These are phyloP conservation scores for Serinus canaria DNA, from an alignment of 2,113 vertebrate species.

Conservation along the genomic window DNA sequence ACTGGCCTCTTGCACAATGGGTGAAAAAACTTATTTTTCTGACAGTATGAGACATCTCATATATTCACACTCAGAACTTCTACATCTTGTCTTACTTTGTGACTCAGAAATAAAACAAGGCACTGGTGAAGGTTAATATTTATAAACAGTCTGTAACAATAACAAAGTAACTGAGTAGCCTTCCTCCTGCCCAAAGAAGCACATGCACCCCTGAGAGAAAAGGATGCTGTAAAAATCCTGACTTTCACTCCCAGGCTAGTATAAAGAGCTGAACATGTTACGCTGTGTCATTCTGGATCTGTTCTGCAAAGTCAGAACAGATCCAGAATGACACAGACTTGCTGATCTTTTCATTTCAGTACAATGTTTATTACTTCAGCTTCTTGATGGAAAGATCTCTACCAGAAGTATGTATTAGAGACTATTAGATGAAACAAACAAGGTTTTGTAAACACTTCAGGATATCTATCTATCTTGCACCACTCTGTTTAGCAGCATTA, in stretches of 20 bases:
- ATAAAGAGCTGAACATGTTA: neutral
- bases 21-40: neutral
- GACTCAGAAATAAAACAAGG: neutral
- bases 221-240: neutral
- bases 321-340: no score
- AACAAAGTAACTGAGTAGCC: neutral
- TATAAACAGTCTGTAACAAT: neutral
- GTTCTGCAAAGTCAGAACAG: neutral
- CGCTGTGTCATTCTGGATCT: neutral
- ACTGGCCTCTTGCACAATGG: neutral
- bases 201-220: neutral
- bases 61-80: neutral
- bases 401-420: neutral
- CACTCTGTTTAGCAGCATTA: neutral
- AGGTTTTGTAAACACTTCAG: neutral
- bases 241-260: neutral
- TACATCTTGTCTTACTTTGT: neutral
- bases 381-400: neutral
- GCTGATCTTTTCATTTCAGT: neutral
- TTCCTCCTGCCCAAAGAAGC: neutral
- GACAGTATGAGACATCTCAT: neutral
- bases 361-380: neutral
- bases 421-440: constrained; percentile 6
- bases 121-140: neutral
- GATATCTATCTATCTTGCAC: neutral